These are phyloP conservation scores for Aspidoscelis tigris DNA, from an alignment of 2,113 vertebrate species.

Conservation along the genomic window DNA sequence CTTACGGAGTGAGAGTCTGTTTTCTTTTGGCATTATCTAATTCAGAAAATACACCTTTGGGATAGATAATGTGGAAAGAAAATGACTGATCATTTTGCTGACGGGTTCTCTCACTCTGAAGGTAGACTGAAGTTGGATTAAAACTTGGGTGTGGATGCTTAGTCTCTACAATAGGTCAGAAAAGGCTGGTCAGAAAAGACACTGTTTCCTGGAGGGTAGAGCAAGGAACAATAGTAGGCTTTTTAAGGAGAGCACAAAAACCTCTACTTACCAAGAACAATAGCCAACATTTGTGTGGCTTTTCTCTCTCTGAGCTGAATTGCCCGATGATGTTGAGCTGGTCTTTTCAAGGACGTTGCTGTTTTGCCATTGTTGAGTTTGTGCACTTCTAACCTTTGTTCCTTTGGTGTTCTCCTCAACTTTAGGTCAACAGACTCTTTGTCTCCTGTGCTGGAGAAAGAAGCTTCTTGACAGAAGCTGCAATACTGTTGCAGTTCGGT, in stretches of 20 bases:
- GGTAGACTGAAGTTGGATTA: too few species aligned
- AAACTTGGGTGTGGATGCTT: too few species aligned
- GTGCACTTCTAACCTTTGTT: conserved; percentile 81
- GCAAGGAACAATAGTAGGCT: too few species aligned
- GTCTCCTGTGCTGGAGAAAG: conserved; percentile 76
- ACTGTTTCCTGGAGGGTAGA: too few species aligned
- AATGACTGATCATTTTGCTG: too few species aligned
- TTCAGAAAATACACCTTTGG: too few species aligned
- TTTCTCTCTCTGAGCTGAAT: conserved; percentile 91
- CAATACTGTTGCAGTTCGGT: conserved; percentile 83
- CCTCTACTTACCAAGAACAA: conserved; percentile 89
- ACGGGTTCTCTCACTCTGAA: too few species aligned
- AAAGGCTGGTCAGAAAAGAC: too few species aligned
- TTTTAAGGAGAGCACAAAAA: not conserved
- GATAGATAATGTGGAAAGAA: too few species aligned
- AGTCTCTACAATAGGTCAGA: too few species aligned
- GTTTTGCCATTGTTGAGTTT: conserved; percentile 84
- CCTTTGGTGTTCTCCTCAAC: conserved; percentile 40
- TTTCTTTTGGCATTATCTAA: too few species aligned
- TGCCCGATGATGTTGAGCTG: conserved; percentile 71
- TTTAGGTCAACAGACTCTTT: conserved; percentile 64
- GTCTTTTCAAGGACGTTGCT: conserved; percentile 78
- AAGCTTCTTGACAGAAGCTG: conserved; percentile 85
- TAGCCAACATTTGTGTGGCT: conserved; percentile 93
- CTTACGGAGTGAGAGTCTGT: too few species aligned